Percentiles rank a stretch among this genome's conserved stretches.
phyloP scores from a whole-genome alignment of 2,888 invertebrate species.

The Thymelicus lineola region DNA sequence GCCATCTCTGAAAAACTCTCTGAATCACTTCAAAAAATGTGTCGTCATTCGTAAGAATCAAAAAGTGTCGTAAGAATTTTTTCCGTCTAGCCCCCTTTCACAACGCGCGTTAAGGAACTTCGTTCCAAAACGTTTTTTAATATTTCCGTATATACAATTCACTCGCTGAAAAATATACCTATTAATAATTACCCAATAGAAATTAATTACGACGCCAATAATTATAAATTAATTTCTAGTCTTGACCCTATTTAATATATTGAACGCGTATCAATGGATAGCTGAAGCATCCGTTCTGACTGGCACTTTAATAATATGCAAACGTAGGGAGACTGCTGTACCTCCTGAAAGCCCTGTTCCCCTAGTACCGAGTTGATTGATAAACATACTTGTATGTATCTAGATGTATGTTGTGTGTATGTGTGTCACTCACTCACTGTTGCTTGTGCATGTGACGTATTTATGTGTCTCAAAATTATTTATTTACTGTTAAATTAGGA shows the following conservation, averaged over 20 bases:
- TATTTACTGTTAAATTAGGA: too few relatives aligned
- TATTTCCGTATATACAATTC: neutral
- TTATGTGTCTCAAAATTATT: neutral
- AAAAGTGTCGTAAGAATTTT: too few relatives aligned
- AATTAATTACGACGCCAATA: conserved; percentile 17
- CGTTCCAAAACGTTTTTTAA: too few relatives aligned
- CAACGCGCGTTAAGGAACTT: too few relatives aligned
- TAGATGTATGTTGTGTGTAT: conserved; percentile 1
- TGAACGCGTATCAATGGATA: conserved; percentile 22
- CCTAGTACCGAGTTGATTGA: conserved; percentile 44
- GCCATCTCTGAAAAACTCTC: too few relatives aligned
- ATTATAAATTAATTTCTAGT: conserved; percentile 18
- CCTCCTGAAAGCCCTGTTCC: conserved; percentile 56
- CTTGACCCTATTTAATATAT: conserved; percentile 25
- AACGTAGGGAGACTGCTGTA: conserved; percentile 64
- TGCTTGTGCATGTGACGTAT: neutral
- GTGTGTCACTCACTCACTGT: neutral
- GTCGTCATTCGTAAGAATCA: too few relatives aligned
- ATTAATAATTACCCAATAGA: neutral
- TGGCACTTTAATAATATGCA: conserved; percentile 57
- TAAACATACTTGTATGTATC: neutral
- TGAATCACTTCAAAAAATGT: too few relatives aligned
- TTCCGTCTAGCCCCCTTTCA: too few relatives aligned
- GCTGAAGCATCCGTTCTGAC: conserved; percentile 14
- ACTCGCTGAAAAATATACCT: neutral